Conservation (phyloP, 2,797 vertebrate genomes). For the Huso huso region DNA sequence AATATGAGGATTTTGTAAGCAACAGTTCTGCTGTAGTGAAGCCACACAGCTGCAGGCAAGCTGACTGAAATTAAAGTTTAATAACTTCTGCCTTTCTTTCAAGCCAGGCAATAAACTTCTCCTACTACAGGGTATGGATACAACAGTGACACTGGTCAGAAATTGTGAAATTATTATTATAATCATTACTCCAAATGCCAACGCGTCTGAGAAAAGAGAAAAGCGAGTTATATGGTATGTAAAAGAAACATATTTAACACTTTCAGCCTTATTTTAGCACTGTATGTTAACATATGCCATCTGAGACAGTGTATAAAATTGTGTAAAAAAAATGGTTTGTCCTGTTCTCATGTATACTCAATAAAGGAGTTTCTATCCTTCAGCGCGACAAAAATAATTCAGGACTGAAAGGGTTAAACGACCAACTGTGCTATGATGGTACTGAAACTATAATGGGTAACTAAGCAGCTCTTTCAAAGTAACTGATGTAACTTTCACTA, state of each 20-base stretch:
- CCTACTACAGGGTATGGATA: not conserved
- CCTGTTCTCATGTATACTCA: too few species aligned
- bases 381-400: too few species aligned
- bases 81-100: slow-evolving; percentile 5
- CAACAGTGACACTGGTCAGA: slow-evolving; percentile 9
- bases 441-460: too few species aligned
- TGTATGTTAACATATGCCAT: too few species aligned
- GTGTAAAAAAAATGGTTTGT: too few species aligned
- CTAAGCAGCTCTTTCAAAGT: too few species aligned
- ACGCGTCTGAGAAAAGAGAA: not conserved
- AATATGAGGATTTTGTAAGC: not conserved
- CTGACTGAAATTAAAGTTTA: slow-evolving; percentile 10
- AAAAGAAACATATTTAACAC: not conserved
- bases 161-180: not conserved
- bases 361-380: too few species aligned
- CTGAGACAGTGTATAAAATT: too few species aligned
- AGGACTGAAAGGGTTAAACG: too few species aligned
- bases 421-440: too few species aligned
- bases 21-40: not conserved
- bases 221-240: not conserved
- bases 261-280: not conserved
- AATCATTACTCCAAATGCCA: not conserved
- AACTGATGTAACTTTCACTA: too few species aligned
- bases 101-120: slow-evolving; percentile 1
- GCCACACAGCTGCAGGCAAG: slow-evolving; percentile 2